Percentiles rank a stretch among this genome's conserved stretches.
Evolutionary conservation across 2,888 invertebrate species (phyloP).

Genomic region (Dryobota labecula): DNA sequence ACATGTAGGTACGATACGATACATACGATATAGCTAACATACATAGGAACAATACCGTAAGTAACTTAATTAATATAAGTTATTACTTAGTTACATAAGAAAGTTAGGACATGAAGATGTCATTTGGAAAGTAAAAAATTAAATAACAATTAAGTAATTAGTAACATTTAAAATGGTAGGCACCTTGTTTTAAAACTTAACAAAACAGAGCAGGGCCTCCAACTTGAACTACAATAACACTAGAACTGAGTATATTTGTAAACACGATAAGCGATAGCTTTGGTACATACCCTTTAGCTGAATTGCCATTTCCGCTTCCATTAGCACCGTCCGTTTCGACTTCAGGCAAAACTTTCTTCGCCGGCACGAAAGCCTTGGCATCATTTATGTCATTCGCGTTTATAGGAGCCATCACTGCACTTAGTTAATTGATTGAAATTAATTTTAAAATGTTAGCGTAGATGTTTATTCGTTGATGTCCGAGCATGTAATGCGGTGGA

Average conservation of each 20-base stretch:
- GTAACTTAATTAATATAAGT: neutral
- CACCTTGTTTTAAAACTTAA: neutral
- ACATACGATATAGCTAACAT: neutral
- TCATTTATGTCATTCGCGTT: constrained; percentile 81
- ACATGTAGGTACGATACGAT: neutral
- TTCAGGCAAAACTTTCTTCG: constrained; percentile 83
- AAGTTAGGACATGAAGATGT: neutral
- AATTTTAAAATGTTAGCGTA: constrained; percentile 59
- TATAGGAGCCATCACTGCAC: constrained; percentile 86
- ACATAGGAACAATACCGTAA: too few relatives aligned
- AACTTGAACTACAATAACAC: constrained; percentile 15
- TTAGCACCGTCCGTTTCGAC: constrained; percentile 82
- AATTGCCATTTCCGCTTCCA: constrained; percentile 70
- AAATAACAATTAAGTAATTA: neutral
- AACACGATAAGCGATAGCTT: constrained; percentile 19
- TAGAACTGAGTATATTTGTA: constrained; percentile 27
- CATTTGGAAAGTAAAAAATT: neutral
- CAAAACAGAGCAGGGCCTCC: neutral
- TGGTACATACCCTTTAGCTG: constrained; percentile 73
- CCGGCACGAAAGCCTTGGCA: constrained; percentile 75
- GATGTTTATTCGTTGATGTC: constrained; percentile 79
- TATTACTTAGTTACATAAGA: neutral
- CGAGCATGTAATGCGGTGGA: constrained; percentile 80
- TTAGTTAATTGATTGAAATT: constrained; percentile 62
- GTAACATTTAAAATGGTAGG: neutral